These are phyloP conservation scores for Peromyscus aztecus DNA, from an alignment of 2,797 vertebrate genomes.

Conservation along the genomic window DNA sequence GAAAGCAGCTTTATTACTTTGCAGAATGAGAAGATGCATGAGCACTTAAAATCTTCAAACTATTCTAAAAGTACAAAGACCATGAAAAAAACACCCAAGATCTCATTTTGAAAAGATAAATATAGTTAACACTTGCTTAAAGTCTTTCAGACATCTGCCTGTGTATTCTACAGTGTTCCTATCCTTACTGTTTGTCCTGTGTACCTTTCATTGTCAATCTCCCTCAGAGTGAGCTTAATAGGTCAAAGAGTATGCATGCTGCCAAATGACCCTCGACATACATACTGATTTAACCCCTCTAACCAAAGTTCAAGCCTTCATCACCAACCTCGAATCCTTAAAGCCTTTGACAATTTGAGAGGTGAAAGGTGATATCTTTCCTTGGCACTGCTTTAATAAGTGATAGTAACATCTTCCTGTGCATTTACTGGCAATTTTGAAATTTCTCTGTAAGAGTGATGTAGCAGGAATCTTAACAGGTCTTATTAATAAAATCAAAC, in stretches of 20 bases:
- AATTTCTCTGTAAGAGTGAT: not conserved
- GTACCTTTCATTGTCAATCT: not conserved
- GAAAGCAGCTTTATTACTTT: conserved; percentile 17
- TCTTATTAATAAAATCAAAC: too few species aligned
- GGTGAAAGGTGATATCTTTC: not conserved
- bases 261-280: not conserved
- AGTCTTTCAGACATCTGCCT: not conserved
- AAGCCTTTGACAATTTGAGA: not conserved
- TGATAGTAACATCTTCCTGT: conserved; percentile 26
- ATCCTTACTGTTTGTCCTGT: not conserved
- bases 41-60: conserved; percentile 22
- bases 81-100: not conserved
- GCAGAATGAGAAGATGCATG: not conserved
- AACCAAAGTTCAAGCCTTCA: not conserved
- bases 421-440: not conserved
- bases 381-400: conserved; percentile 15
- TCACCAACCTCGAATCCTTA: not conserved
- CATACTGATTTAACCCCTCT: not conserved
- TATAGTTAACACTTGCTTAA: not conserved
- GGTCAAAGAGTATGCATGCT: not conserved
- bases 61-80: conserved; percentile 49
- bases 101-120: conserved; percentile 38
- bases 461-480: too few species aligned
- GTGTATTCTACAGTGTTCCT: not conserved
- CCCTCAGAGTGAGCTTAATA: not conserved